Evolutionary conservation across 2,888 invertebrate genomes (phyloP), one percentile per base, ranked within the genome.

Genomic region (Drepana falcataria): DNA sequence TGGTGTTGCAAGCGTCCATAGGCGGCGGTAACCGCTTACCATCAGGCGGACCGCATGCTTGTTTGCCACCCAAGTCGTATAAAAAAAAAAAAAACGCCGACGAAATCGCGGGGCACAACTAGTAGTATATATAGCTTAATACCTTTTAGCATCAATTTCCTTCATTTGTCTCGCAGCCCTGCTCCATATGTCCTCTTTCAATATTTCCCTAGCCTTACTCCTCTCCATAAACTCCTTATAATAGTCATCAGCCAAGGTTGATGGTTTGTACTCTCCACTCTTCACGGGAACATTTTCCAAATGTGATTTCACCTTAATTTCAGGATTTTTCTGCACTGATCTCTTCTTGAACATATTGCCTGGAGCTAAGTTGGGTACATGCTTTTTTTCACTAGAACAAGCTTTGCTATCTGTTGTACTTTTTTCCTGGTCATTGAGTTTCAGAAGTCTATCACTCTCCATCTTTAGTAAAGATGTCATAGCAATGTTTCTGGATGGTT

Each of bases 181-280:
- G 0, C 60, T 53, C 83, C 85, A 83, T n/a, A 85, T 66, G 35
- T 79, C 73, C 3, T 79, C 69, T 35, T 64, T 59, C 1, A 72
- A 48, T 2, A 62, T 35, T 1, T 73, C 61, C 47, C 65, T 70
- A 1, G 75, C n/a, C 49, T 64, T 66, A 40, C 56, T 73, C 2
- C 69, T 68, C 40, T 78, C 69, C 4, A 78, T 6, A 57, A 64
- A 83, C 52, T 75, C 73, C 1, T 67, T 64, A 35, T 82, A 86
- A 59, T 79, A 83, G 35, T 76, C 73, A 44, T 56, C 57, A 0
- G 85, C 85, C 7, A 59, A 49, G 2, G 48, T 21, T 0, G 83
- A 75, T 0, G 87, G 87, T 7, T 60, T 64, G 56, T 68, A 83
- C 33, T 55, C 35, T 41, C 49, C 37, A 44, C 6, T 47, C 21